A percentile compares a stretch with the other conserved stretches of the same genome.
These are phyloP conservation scores for Mirza zaza DNA, from an alignment of 2,113 vertebrate genomes.

Conservation along the genomic window DNA sequence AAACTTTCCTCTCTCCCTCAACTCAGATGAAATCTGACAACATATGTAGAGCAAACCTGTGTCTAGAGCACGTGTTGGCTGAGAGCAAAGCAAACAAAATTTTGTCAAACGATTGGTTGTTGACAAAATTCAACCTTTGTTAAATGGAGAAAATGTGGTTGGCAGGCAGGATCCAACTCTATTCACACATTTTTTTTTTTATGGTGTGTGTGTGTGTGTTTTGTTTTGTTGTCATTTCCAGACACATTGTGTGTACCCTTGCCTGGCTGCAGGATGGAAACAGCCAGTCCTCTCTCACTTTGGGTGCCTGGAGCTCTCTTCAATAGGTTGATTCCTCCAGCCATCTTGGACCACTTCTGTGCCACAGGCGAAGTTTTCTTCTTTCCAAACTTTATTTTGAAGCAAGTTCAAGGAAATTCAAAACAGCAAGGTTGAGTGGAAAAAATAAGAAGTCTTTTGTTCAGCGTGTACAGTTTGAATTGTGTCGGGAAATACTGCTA, in stretches of 20 bases:
- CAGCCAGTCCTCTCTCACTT: neutral
- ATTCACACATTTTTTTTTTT: neutral
- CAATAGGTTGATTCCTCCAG: neutral
- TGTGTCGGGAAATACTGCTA: constrained; percentile 48
- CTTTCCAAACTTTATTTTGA: constrained; percentile 56
- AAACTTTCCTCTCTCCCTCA: neutral
- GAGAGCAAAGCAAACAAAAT: neutral
- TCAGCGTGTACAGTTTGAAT: constrained; percentile 53
- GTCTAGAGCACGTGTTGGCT: neutral
- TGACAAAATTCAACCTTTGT: constrained; percentile 30
- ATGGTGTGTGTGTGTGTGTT: neutral
- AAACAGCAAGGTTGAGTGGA: constrained; percentile 48
- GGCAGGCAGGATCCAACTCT: neutral
- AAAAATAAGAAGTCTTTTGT: constrained; percentile 63
- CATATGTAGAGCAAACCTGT: neutral
- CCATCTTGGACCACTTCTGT: neutral
- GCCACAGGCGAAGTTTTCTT: constrained; percentile 8
- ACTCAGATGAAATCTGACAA: constrained; percentile 15
- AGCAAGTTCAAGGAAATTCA: constrained; percentile 69
- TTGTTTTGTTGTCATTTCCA: neutral
- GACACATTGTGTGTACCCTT: neutral
- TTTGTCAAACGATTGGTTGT: neutral
- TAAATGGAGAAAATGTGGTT: constrained; percentile 9
- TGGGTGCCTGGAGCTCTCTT: neutral
- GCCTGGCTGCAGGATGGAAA: neutral